Conservation (phyloP, 2,113 vertebrate genomes). For the Cromileptes altivelis region DNA sequence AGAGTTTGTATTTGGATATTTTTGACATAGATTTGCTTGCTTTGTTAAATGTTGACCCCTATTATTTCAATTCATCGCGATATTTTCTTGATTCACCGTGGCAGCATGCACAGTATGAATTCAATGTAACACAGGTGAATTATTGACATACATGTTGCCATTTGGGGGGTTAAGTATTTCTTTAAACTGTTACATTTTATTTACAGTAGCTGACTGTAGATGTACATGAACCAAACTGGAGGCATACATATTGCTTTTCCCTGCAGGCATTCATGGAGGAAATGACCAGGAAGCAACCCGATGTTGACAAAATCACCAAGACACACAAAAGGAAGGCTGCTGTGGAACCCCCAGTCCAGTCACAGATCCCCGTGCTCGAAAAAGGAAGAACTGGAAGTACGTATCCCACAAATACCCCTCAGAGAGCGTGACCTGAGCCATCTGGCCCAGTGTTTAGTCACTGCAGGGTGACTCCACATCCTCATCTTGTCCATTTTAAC, state of each 20-base stretch:
- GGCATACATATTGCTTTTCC: background rate
- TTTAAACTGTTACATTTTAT: background rate
- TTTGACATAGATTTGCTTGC: too few species aligned
- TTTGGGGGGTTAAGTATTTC: too few species aligned
- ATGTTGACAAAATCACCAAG: conserved; percentile 98
- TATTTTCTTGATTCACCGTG: too few species aligned
- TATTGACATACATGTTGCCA: too few species aligned
- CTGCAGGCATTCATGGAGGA: conserved; percentile 97
- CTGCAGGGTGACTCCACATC: conserved; percentile 59
- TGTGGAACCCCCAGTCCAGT: conserved; percentile 82
- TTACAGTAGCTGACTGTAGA: background rate
- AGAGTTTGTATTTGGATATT: too few species aligned
- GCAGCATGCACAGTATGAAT: too few species aligned
- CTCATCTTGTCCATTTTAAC: conserved; percentile 53
- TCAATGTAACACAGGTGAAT: too few species aligned
- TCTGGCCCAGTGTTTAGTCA: conserved; percentile 69
- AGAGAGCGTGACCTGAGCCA: conserved; percentile 63
- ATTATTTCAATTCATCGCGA: too few species aligned
- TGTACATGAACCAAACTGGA: background rate
- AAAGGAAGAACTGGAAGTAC: conserved; percentile 93
- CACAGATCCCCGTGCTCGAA: conserved; percentile 95
- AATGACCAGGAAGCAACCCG: conserved; percentile 99
- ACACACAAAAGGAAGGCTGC: conserved; percentile 94
- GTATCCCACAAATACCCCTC: conserved; percentile 69
- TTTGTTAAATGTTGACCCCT: too few species aligned